phyloP scores from a whole-genome alignment of 2,888 invertebrate species.

The Cerceris rybyensis region DNA sequence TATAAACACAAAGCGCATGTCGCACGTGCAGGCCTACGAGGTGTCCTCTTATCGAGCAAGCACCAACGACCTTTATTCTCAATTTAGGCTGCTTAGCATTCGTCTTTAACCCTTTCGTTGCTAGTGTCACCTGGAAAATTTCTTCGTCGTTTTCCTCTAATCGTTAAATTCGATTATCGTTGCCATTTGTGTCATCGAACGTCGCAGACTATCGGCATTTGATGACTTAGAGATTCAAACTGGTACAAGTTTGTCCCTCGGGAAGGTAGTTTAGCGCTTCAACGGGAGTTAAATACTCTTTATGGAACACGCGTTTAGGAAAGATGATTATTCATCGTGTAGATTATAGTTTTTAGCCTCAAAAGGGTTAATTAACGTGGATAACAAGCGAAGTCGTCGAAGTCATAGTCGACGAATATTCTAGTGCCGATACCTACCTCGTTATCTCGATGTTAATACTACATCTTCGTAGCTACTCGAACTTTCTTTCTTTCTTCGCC shows the following conservation, averaged over 20 bases:
- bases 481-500: neutral
- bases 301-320: no score
- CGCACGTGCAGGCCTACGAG: constrained; percentile 56
- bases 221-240: no score
- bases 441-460: constrained; percentile 6
- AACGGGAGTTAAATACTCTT: no score
- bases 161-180: no score
- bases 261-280: no score
- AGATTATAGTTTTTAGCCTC: no score
- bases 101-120: neutral
- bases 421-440: constrained; percentile 46
- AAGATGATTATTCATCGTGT: no score
- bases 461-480: constrained; percentile 1
- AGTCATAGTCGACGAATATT: constrained; percentile 9
- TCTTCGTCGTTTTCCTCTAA: no score
- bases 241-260: no score
- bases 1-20: constrained; percentile 54
- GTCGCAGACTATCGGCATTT: no score
- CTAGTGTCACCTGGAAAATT: neutral
- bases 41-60: constrained; percentile 44
- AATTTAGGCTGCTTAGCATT: neutral
- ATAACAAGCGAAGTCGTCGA: constrained; percentile 38
- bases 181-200: no score
- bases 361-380: neutral
- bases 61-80: constrained; percentile 22